Evolutionary conservation across 2,888 invertebrate genomes (phyloP).

Genomic region (Parthenolecanium corni): DNA sequence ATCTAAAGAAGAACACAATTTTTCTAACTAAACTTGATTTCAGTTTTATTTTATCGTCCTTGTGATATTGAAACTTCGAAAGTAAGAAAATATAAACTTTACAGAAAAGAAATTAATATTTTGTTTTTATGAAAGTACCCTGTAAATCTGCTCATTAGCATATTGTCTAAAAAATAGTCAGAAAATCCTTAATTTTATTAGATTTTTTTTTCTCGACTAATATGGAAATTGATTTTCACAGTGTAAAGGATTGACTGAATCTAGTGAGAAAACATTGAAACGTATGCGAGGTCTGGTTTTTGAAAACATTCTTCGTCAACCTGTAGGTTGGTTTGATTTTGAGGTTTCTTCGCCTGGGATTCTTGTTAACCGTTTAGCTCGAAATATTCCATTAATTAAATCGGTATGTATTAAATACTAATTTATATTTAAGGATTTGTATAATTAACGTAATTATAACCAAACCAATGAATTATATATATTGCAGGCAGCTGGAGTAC

Average conservation of each 20-base stretch:
- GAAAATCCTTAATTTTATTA: not conserved
- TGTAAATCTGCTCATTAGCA: too few relatives aligned
- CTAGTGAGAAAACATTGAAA: slow-evolving; percentile 36
- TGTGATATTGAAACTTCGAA: too few relatives aligned
- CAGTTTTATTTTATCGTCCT: too few relatives aligned
- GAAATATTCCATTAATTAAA: slow-evolving; percentile 41
- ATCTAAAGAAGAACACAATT: too few relatives aligned
- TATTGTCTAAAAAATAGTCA: too few relatives aligned
- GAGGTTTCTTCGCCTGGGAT: slow-evolving; percentile 38
- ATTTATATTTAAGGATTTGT: not conserved
- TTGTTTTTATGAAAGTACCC: too few relatives aligned
- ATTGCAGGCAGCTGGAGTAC: slow-evolving; percentile 39
- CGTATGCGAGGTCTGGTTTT: slow-evolving; percentile 39
- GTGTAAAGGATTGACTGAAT: slow-evolving; percentile 33
- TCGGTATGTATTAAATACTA: slow-evolving; percentile 33
- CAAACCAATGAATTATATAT: too few relatives aligned
- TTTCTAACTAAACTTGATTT: too few relatives aligned
- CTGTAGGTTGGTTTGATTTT: slow-evolving; percentile 41
- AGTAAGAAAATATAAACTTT: too few relatives aligned
- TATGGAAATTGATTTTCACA: slow-evolving; percentile 24
- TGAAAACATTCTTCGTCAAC: slow-evolving; percentile 39
- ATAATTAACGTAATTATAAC: too few relatives aligned
- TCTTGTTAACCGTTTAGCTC: slow-evolving; percentile 39
- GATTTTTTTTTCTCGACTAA: not conserved
- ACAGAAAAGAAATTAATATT: too few relatives aligned